Evolutionary conservation across 2,797 vertebrate species (phyloP).

Genomic region (Chaenodraco wilsoni): DNA sequence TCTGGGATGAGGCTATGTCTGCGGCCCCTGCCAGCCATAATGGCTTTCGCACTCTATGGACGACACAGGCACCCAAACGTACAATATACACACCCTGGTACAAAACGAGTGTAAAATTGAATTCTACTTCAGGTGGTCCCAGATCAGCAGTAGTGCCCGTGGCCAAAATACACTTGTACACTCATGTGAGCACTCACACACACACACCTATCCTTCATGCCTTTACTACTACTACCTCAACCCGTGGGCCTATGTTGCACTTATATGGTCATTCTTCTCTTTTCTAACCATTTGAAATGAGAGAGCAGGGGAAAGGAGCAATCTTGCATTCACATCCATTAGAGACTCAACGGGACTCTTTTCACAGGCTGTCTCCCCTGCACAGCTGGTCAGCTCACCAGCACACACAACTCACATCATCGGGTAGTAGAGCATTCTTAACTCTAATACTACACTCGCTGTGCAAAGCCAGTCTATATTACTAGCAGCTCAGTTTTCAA

Average conservation of each 20-base stretch:
- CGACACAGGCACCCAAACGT: slow-evolving; percentile 46
- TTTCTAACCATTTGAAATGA: slow-evolving; percentile 53
- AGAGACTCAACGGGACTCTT: slow-evolving; percentile 62
- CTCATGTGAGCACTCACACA: slow-evolving; percentile 22
- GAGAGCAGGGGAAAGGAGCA: slow-evolving; percentile 45
- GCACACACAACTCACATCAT: slow-evolving; percentile 30
- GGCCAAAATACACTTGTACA: slow-evolving; percentile 56
- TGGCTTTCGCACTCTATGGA: slow-evolving; percentile 59
- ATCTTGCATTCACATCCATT: slow-evolving; percentile 68
- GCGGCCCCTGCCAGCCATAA: slow-evolving; percentile 58
- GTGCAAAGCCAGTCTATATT: not conserved
- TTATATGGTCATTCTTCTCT: slow-evolving; percentile 45
- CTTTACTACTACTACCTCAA: slow-evolving; percentile 27
- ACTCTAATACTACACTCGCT: slow-evolving; percentile 16
- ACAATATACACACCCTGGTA: slow-evolving; percentile 52
- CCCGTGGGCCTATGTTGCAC: slow-evolving; percentile 5
- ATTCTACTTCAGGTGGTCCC: slow-evolving; percentile 74
- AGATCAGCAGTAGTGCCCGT: slow-evolving; percentile 59
- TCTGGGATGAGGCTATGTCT: slow-evolving; percentile 63
- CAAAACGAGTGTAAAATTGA: slow-evolving; percentile 68
- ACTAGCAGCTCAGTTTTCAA: slow-evolving; percentile 3
- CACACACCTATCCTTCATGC: slow-evolving; percentile 32
- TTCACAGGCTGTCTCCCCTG: slow-evolving; percentile 51
- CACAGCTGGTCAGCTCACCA: slow-evolving; percentile 48
- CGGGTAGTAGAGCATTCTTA: slow-evolving; percentile 13